Evolutionary conservation across 2,113 vertebrate species (phyloP), one percentile per base, ranked within the genome.

Genomic region (Hydrolagus affinis): DNA sequence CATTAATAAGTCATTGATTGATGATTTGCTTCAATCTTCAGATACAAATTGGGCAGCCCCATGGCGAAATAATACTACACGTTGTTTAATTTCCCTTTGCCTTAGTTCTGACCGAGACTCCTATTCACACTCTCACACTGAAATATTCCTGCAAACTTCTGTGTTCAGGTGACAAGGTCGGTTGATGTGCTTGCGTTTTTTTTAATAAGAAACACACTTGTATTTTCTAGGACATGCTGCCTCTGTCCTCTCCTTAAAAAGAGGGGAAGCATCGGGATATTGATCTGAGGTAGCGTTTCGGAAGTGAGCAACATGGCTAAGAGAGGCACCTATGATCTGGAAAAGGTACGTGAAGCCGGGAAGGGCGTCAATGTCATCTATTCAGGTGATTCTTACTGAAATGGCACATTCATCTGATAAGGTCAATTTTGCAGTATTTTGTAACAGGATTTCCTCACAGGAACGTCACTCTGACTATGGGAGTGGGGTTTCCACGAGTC

Each of bases 181-280:
- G 56, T 4, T 75, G 32, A 56, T 75, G 25, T 8, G 32, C 15
- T 3, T 56, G 32, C 32, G 44, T 56, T 74, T 74, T 17, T 19
- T 74, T 57, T 75, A 75, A 56, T 30, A 28, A 14, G 30, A 56
- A 21, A 17, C 3, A 32, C 28, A 28, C 64, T 64, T 80, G n/a
- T 60, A 25, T 21, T 78, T 80, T 64, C 44, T 80, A 32, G 28
- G 78, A 21, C 15, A 83, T 83, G 78, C 57, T 80, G 76, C 66
- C 28, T 30, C 62, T 62, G 17, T 66, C 30, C 60, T 32, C 62
- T 68, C 8, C 11, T 21, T 83, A 80, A 44, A 80, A 28, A 66
- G 17, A 28, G 78, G 12, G 32, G 60, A 83, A 83, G 78, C 12
- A 83, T 83, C 30, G 66, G 14, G 6, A 0, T 83, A 83, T 66